These are phyloP conservation scores for Lithodes maja DNA, from an alignment of 2,888 invertebrate genomes.

Conservation along the genomic window DNA sequence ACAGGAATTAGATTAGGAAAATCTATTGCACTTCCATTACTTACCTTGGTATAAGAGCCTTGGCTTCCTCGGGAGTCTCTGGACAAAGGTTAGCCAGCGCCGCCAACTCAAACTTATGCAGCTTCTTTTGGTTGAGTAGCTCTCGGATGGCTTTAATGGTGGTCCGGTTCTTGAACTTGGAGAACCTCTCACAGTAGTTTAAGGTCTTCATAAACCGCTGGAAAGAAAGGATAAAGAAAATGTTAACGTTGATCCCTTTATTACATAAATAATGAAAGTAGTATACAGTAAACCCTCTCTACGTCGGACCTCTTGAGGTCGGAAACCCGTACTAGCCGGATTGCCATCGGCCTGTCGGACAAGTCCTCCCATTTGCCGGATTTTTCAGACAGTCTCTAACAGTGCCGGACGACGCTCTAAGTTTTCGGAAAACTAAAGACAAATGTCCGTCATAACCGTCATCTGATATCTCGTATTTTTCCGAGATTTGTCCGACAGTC, in stretches of 20 bases:
- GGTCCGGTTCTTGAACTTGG: conserved; percentile 98
- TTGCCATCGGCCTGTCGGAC: too few species aligned
- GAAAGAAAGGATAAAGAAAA: conserved; percentile 1
- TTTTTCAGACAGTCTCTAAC: too few species aligned
- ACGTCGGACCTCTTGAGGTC: too few species aligned
- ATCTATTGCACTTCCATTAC: not conserved
- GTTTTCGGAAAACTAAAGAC: too few species aligned
- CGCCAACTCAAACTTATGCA: conserved; percentile 98
- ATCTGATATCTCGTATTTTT: too few species aligned
- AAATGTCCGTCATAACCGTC: too few species aligned
- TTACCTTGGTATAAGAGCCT: conserved; percentile 92
- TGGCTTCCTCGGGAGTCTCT: conserved; percentile 98
- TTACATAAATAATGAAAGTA: not conserved
- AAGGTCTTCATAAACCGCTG: conserved; percentile 92
- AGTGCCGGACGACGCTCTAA: too few species aligned
- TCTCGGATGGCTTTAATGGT: conserved; percentile 97
- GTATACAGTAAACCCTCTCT: too few species aligned
- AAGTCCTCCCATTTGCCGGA: too few species aligned
- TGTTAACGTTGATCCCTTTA: not conserved
- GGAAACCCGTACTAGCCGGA: too few species aligned
- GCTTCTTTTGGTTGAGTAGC: conserved; percentile 92
- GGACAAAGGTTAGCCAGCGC: conserved; percentile 98
- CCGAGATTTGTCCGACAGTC: too few species aligned
- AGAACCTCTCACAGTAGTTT: conserved; percentile 95
- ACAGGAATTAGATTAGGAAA: too few species aligned